Conservation (phyloP, 2,888 invertebrate species). For the Byasa hedistus region DNA sequence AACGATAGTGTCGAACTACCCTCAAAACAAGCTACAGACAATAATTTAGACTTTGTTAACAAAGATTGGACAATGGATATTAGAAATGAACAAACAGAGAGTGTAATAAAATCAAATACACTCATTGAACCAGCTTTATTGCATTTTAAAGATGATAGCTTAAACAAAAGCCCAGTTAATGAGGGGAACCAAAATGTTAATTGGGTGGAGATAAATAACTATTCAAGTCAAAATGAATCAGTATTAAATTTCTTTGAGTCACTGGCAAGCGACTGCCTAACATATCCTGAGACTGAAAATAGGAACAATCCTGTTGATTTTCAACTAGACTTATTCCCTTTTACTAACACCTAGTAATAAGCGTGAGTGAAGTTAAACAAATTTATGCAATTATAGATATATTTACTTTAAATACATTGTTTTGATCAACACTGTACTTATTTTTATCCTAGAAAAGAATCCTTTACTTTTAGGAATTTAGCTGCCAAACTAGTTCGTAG, state of each 20-base stretch:
- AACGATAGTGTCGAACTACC: slow-evolving; percentile 49
- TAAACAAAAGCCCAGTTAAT: slow-evolving; percentile 33
- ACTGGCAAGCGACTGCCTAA: slow-evolving; percentile 61
- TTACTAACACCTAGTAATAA: slow-evolving; percentile 53
- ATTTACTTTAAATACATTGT: slow-evolving; percentile 19
- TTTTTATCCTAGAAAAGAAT: too few species aligned
- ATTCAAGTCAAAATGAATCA: slow-evolving; percentile 55
- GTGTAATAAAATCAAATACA: slow-evolving; percentile 54
- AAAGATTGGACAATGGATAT: slow-evolving; percentile 45
- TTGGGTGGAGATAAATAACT: slow-evolving; percentile 32
- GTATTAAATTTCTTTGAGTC: slow-evolving; percentile 70
- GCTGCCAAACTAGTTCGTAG: too few species aligned
- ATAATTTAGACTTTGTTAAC: slow-evolving; percentile 34
- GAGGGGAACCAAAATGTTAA: slow-evolving; percentile 35
- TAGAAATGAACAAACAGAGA: slow-evolving; percentile 52
- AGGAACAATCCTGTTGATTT: slow-evolving; percentile 67
- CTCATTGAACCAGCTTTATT: slow-evolving; percentile 58
- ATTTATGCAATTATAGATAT: slow-evolving; percentile 18
- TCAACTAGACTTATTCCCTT: slow-evolving; percentile 69
- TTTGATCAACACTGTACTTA: too few species aligned
- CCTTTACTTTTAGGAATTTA: too few species aligned
- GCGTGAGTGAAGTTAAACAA: slow-evolving; percentile 32
- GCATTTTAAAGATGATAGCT: slow-evolving; percentile 49
- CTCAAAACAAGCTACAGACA: slow-evolving; percentile 43
- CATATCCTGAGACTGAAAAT: slow-evolving; percentile 67